These are phyloP conservation scores for Protaetia brevitarsis DNA, from an alignment of 1,140 invertebrate genomes.

Conservation along the genomic window DNA sequence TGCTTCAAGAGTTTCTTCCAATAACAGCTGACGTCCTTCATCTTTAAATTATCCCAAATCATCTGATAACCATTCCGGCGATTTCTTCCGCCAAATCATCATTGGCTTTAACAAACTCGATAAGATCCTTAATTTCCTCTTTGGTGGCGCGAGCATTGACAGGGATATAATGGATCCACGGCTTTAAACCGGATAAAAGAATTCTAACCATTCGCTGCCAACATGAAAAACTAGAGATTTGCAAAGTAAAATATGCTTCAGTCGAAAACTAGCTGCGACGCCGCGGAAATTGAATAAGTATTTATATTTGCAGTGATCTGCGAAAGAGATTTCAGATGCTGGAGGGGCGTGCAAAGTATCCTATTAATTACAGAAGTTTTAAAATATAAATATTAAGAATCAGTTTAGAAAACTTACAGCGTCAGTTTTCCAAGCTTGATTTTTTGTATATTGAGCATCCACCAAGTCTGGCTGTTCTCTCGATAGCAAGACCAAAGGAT, in stretches of 20 bases:
- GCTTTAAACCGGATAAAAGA: slow-evolving; percentile 90
- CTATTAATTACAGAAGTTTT: no score
- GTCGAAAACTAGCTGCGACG: slow-evolving; percentile 94
- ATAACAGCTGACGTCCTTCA: slow-evolving; percentile 82
- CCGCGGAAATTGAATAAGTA: slow-evolving; percentile 96
- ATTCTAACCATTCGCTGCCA: slow-evolving; percentile 92
- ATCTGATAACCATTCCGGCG: slow-evolving; percentile 79
- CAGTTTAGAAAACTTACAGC: slow-evolving; percentile 53
- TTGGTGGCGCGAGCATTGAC: slow-evolving; percentile 68
- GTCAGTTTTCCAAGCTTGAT: slow-evolving; percentile 97
- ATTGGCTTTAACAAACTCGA: slow-evolving; percentile 78
- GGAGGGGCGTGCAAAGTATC: slow-evolving; percentile 82
- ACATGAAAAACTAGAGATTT: slow-evolving; percentile 94
- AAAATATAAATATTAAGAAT: not conserved
- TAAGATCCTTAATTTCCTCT: slow-evolving; percentile 65
- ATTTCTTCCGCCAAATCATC: slow-evolving; percentile 75
- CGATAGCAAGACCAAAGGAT: slow-evolving; percentile 84
- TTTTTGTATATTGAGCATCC: slow-evolving; percentile 95
- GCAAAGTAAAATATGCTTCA: slow-evolving; percentile 94
- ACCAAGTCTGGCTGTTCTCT: slow-evolving; percentile 73
- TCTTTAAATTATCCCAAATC: slow-evolving; percentile 78
- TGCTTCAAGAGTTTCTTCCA: slow-evolving; percentile 78
- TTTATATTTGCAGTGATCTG: slow-evolving; percentile 91
- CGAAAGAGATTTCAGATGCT: slow-evolving; percentile 83
- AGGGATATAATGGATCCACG: slow-evolving; percentile 96